A percentile compares a stretch with the other conserved stretches of the same genome.
phyloP scores from a whole-genome alignment of 1,140 invertebrate species.

The Idris sp. region DNA sequence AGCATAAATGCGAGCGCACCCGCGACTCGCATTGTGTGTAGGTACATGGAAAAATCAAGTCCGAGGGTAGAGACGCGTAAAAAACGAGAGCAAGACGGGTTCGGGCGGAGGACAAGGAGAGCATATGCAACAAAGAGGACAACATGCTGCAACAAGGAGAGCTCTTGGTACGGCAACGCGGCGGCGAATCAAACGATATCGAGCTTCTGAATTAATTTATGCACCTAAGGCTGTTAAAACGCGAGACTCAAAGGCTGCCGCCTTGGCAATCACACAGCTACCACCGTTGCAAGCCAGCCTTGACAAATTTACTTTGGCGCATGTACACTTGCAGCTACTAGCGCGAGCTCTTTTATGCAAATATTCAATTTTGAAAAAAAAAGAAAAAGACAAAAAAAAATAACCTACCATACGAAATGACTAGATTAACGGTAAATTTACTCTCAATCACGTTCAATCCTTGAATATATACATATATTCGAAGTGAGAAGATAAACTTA shows the following conservation, averaged over 20 bases:
- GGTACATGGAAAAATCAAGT: constrained; percentile 58
- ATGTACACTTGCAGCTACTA: constrained; percentile 56
- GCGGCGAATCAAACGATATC: constrained; percentile 78
- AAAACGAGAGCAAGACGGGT: constrained; percentile 45
- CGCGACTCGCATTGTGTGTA: constrained; percentile 56
- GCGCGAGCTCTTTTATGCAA: constrained; percentile 35
- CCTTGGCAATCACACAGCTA: constrained; percentile 72
- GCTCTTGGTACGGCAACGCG: constrained; percentile 62
- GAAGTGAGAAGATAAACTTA: background rate
- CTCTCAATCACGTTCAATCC: too few relatives aligned
- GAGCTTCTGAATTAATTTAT: constrained; percentile 78
- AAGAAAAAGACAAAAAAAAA: too few relatives aligned
- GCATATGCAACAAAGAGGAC: constrained; percentile 46
- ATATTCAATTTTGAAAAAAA: constrained; percentile 40
- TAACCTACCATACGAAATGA: background rate
- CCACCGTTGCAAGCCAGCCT: constrained; percentile 62
- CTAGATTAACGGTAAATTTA: too few relatives aligned
- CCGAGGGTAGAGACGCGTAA: constrained; percentile 48
- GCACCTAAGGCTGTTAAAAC: constrained; percentile 77
- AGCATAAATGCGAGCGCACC: constrained; percentile 67
- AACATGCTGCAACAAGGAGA: constrained; percentile 44
- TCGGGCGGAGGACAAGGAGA: constrained; percentile 29
- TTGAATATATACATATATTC: background rate
- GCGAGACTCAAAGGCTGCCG: constrained; percentile 76
- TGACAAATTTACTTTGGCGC: constrained; percentile 62